Base-by-base conservation (phyloP, 2,797 vertebrate species). In the Alosa sapidissima region DNA sequence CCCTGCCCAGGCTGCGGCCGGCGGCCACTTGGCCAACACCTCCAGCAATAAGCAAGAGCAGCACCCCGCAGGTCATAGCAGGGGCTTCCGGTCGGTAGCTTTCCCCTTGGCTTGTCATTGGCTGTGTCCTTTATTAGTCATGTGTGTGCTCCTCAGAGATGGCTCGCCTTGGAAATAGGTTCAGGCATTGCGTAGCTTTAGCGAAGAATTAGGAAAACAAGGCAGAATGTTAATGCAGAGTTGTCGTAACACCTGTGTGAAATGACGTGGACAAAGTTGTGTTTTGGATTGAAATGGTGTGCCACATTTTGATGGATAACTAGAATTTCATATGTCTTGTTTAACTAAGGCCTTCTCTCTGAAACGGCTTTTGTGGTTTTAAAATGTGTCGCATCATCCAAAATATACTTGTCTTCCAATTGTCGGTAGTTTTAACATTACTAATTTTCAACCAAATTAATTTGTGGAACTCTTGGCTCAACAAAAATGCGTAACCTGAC, bases 41-140 rank as follows among this genome's bases (percentile, higher is more conserved):
- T 91, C 96, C 89, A 86, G 95, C 94, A 92, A 92, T 89, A 93
- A 93, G 92, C 96, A 94, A 92, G 96, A 94, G 92, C 94, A 95
- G 83, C 92, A 91, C 88, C 94, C 96, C 91, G 94, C 97, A 96
- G 97, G 97, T 96, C 97, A 97, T 96, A 98, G 96, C 96, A 94
- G 96, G 94, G 95, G 96, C 91, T 96, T 97, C 97, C 97, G 98
- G 98, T 99, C 97, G 96, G 98, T 99, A 98, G 96, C 96, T 96
- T 97, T 96, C 95, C 93, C 86, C 90, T 87, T 95, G 94, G 94
- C 91, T 94, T 94, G 91, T 92, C 89, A 94, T 94, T 95, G 92
- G 92, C 93, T 94, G 82, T 91, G 89, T 91, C 90, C 90, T 90
- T 90, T 91, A 90, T 82, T 87, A 88, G 89, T 92, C 86, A 85